A percentile compares a stretch with the other conserved stretches of the same genome.
Evolutionary conservation across 2,888 invertebrate genomes (phyloP).

Genomic region (Craniophora ligustri): DNA sequence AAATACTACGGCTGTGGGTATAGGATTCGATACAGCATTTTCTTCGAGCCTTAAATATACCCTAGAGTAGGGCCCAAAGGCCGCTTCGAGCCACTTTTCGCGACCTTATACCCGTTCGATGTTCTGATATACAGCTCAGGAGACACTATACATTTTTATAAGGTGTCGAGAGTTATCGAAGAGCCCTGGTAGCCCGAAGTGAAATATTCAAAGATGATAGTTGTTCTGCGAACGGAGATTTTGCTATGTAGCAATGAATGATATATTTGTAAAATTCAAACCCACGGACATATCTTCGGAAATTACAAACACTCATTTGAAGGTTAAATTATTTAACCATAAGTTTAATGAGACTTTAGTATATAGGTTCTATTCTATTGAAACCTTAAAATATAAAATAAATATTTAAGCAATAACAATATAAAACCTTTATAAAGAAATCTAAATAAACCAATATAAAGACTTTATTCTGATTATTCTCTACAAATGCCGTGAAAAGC

Average conservation of each 20-base stretch:
- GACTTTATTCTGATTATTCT: neutral
- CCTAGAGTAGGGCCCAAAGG: neutral
- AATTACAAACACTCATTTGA: conserved; percentile 34
- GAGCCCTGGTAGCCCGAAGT: conserved; percentile 61
- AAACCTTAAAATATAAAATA: no score
- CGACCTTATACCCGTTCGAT: conserved; percentile 4
- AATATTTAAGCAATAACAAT: no score
- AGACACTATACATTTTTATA: conserved; percentile 62
- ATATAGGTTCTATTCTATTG: no score
- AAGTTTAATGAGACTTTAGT: no score
- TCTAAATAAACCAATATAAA: no score
- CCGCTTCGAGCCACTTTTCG: neutral
- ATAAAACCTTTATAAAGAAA: no score
- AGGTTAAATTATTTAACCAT: no score
- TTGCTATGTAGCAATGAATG: conserved; percentile 66
- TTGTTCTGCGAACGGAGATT: conserved; percentile 66
- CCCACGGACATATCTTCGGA: conserved; percentile 41
- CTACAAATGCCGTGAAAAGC: conserved; percentile 15
- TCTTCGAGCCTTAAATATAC: neutral
- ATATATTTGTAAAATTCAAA: conserved; percentile 66
- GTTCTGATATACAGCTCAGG: neutral
- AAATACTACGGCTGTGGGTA: no score
- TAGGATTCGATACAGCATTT: no score
- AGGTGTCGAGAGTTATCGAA: conserved; percentile 72
- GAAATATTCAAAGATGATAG: conserved; percentile 78